Evolutionary conservation across 2,797 vertebrate species (phyloP).

Genomic region (Artibeus lituratus): DNA sequence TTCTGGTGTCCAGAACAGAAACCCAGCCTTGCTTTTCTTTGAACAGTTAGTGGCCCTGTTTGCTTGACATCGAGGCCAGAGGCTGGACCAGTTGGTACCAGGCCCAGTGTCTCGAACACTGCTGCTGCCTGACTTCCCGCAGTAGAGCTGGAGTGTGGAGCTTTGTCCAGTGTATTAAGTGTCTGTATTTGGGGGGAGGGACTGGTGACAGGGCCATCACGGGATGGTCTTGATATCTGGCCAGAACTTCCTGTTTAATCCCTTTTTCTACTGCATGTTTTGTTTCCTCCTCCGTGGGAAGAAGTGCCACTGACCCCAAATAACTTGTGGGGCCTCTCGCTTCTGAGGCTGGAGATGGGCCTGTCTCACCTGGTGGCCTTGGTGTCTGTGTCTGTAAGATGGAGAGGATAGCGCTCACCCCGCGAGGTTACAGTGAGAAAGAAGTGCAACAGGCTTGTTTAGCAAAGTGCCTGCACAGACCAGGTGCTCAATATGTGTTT

Average conservation of each 20-base stretch:
- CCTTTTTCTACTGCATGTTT: neutral
- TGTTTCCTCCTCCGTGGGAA: neutral
- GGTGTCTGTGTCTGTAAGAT: neutral
- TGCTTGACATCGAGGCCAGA: slow-evolving; percentile 1
- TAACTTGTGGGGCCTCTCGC: neutral
- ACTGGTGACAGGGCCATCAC: slow-evolving; percentile 50
- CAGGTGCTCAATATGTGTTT: neutral
- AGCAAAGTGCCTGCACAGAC: neutral
- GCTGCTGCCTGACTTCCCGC: slow-evolving; percentile 58
- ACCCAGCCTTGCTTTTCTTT: slow-evolving; percentile 27
- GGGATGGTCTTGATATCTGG: slow-evolving; percentile 25
- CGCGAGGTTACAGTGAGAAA: neutral
- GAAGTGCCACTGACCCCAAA: neutral
- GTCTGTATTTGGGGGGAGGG: slow-evolving; percentile 15
- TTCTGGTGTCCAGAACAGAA: slow-evolving; percentile 10
- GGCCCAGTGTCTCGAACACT: slow-evolving; percentile 57
- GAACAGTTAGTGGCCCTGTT: slow-evolving; percentile 55
- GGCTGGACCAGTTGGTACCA: slow-evolving; percentile 70
- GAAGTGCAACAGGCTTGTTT: neutral
- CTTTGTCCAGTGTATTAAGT: slow-evolving; percentile 64
- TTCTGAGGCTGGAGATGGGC: neutral
- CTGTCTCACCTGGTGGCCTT: neutral
- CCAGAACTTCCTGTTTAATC: slow-evolving; percentile 48
- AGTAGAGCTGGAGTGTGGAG: slow-evolving; percentile 28
- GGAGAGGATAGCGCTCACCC: neutral